Conservation (phyloP, 2,888 invertebrate genomes). For the Heteromurus nitidus region DNA sequence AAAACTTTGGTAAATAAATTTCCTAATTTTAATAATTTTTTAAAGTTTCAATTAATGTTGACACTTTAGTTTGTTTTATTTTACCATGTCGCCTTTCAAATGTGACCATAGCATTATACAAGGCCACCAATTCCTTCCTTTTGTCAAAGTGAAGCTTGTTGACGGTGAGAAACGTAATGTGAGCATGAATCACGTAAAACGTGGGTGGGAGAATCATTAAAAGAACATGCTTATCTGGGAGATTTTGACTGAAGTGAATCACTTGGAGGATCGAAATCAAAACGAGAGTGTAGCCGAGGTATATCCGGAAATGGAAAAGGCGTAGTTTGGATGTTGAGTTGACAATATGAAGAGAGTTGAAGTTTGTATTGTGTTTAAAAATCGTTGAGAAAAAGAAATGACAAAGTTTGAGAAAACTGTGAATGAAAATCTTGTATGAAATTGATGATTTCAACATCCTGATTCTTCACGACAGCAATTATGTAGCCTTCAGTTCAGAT, state of each 20-base stretch:
- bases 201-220: neutral
- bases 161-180: neutral
- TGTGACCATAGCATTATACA: neutral
- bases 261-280: neutral
- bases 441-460: too few relatives aligned
- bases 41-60: too few relatives aligned
- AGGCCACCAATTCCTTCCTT: neutral
- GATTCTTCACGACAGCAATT: too few relatives aligned
- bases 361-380: neutral
- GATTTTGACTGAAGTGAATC: neutral
- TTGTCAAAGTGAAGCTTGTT: neutral
- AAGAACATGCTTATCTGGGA: neutral
- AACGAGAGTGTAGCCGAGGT: neutral
- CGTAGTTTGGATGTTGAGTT: neutral
- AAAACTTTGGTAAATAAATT: too few relatives aligned
- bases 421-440: too few relatives aligned
- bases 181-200: slow-evolving; percentile 10
- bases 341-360: neutral
- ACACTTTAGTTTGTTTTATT: too few relatives aligned
- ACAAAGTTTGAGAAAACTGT: neutral
- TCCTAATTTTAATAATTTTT: too few relatives aligned
- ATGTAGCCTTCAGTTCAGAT: too few relatives aligned
- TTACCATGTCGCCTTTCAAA: slow-evolving; percentile 4
- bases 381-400: neutral
- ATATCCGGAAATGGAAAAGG: neutral